Conservation (phyloP, 1,140 invertebrate genomes). For the Sycobia sp. region DNA sequence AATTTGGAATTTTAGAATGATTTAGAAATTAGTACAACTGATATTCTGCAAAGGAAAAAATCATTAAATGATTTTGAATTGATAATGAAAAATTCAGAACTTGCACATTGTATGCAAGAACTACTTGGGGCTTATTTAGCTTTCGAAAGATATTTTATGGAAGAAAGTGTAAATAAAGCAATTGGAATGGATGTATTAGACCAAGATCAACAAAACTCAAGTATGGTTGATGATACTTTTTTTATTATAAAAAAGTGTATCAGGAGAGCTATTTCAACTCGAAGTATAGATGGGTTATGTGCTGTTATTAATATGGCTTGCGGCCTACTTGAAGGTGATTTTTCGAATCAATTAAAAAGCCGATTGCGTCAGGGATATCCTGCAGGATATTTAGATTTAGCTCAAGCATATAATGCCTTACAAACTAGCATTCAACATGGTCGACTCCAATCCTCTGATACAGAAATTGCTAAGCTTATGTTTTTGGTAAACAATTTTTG, state of each 20-base stretch:
- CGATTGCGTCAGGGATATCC: conserved; percentile 84
- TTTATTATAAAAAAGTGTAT: conserved; percentile 97
- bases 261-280: conserved; percentile 83
- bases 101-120: conserved; percentile 87
- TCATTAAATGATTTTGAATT: conserved; percentile 69
- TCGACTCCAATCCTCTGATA: conserved; percentile 79
- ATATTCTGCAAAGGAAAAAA: conserved; percentile 63
- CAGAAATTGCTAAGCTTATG: conserved; percentile 73
- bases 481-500: conserved; percentile 69
- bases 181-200: conserved; percentile 83
- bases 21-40: conserved; percentile 68
- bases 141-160: conserved; percentile 95
- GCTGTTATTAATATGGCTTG: conserved; percentile 95
- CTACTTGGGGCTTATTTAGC: conserved; percentile 88
- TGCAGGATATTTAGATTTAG: conserved; percentile 81
- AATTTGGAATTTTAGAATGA: conserved; percentile 65
- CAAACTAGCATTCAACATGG: conserved; percentile 83
- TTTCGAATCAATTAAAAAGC: conserved; percentile 76
- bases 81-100: conserved; percentile 76
- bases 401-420: conserved; percentile 79
- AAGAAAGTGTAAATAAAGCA: conserved; percentile 94
- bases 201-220: conserved; percentile 78
- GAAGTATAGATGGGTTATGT: conserved; percentile 93
- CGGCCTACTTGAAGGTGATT: conserved; percentile 85
- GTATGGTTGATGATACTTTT: conserved; percentile 97